Evolutionary conservation across 2,888 invertebrate genomes (phyloP).

Genomic region (Folsomia manolachei): DNA sequence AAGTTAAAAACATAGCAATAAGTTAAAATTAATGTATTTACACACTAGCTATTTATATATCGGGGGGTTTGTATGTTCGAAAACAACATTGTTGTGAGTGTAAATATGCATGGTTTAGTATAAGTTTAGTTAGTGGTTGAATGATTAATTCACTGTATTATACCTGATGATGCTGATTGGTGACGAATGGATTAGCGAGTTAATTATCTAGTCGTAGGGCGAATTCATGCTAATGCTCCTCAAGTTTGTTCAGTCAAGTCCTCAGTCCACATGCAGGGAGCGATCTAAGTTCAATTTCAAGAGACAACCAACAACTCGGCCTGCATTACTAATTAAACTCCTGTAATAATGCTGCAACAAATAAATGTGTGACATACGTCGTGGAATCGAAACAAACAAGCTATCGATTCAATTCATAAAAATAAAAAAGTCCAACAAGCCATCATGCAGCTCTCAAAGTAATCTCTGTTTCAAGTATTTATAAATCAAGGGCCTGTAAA

Average conservation of each 20-base stretch:
- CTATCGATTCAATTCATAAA: background rate
- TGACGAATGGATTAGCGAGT: background rate
- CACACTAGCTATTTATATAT: background rate
- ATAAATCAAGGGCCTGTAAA: background rate
- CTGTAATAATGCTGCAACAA: background rate
- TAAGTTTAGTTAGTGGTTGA: background rate
- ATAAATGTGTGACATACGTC: too few species aligned
- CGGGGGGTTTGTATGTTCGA: background rate
- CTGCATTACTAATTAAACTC: too few species aligned
- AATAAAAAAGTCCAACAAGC: background rate
- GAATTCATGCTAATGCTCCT: background rate
- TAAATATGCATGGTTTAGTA: background rate
- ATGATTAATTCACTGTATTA: too few species aligned
- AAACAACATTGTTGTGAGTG: too few species aligned
- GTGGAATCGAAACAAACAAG: too few species aligned
- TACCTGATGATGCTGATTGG: too few species aligned
- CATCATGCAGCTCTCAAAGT: background rate
- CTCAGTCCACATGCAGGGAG: too few species aligned
- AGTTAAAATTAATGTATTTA: background rate
- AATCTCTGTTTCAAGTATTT: background rate
- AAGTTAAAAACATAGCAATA: background rate
- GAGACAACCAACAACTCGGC: too few species aligned
- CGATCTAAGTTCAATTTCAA: background rate
- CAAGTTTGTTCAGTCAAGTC: background rate
- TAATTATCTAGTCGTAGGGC: background rate